Evolutionary conservation across 2,113 vertebrate species (phyloP).

Genomic region (Cyprinodon variegatus): DNA sequence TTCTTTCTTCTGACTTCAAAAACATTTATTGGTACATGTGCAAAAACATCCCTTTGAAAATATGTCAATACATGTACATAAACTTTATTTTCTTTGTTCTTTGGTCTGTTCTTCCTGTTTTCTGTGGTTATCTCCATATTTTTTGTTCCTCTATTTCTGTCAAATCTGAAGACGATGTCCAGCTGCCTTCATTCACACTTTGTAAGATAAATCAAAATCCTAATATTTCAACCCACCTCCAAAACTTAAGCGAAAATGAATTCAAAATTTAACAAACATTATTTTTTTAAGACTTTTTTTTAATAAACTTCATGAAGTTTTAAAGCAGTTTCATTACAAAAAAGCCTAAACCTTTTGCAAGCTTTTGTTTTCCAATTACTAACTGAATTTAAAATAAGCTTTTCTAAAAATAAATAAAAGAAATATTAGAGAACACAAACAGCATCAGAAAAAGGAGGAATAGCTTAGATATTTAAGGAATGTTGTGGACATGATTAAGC

Average conservation of each 20-base stretch:
- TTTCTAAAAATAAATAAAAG: too few relatives aligned
- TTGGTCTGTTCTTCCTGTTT: slow-evolving; percentile 41
- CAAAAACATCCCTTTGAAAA: slow-evolving; percentile 22
- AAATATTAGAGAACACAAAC: too few relatives aligned
- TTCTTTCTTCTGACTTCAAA: slow-evolving; percentile 64
- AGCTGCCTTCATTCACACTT: slow-evolving; percentile 20
- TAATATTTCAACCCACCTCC: neutral
- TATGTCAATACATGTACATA: slow-evolving; percentile 43
- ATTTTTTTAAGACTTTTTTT: neutral
- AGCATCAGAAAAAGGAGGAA: too few relatives aligned
- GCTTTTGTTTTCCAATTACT: too few relatives aligned
- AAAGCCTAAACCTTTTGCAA: too few relatives aligned
- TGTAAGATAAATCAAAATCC: slow-evolving; percentile 31
- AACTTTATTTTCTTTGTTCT: slow-evolving; percentile 28
- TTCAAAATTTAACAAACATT: neutral
- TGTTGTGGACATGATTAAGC: neutral
- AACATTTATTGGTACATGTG: slow-evolving; percentile 29
- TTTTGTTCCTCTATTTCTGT: slow-evolving; percentile 2
- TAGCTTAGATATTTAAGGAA: neutral
- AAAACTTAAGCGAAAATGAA: neutral
- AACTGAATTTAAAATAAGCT: too few relatives aligned
- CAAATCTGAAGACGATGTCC: slow-evolving; percentile 2
- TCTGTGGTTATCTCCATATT: slow-evolving; percentile 18
- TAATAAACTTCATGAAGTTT: neutral
- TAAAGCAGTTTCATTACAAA: too few relatives aligned